Conservation (phyloP, 2,797 vertebrate genomes). For the Phalanger gymnotis region DNA sequence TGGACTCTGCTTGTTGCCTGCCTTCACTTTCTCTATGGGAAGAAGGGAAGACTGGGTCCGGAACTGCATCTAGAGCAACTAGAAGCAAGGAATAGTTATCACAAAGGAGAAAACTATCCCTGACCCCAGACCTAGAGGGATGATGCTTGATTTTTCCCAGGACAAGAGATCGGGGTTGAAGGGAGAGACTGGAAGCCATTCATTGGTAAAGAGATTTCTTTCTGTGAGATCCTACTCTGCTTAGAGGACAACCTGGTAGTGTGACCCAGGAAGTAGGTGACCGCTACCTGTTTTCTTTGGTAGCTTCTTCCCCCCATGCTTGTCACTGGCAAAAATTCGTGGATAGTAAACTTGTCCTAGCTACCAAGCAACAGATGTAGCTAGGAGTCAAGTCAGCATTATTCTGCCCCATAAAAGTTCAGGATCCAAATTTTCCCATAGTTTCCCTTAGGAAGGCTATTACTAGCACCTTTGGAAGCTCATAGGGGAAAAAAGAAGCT, state of each 20-base stretch:
- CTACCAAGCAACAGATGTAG: background rate
- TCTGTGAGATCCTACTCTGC: background rate
- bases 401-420: background rate
- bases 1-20: background rate
- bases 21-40: background rate
- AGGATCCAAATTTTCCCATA: background rate
- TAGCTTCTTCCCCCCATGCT: background rate
- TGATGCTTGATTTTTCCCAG: background rate
- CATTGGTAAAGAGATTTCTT: background rate
- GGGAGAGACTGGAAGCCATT: background rate
- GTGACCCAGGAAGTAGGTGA: background rate
- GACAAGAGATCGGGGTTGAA: background rate
- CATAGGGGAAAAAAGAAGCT: background rate
- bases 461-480: background rate
- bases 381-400: background rate
- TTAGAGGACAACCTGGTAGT: background rate
- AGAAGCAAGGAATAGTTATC: background rate
- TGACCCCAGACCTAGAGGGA: background rate
- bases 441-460: background rate
- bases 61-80: background rate
- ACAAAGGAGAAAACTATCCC: background rate
- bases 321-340: background rate
- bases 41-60: background rate
- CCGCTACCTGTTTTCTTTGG: background rate
- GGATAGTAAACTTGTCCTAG: background rate